These are phyloP conservation scores for Lepus oiostolus DNA, from an alignment of 2,797 vertebrate genomes.

Conservation along the genomic window DNA sequence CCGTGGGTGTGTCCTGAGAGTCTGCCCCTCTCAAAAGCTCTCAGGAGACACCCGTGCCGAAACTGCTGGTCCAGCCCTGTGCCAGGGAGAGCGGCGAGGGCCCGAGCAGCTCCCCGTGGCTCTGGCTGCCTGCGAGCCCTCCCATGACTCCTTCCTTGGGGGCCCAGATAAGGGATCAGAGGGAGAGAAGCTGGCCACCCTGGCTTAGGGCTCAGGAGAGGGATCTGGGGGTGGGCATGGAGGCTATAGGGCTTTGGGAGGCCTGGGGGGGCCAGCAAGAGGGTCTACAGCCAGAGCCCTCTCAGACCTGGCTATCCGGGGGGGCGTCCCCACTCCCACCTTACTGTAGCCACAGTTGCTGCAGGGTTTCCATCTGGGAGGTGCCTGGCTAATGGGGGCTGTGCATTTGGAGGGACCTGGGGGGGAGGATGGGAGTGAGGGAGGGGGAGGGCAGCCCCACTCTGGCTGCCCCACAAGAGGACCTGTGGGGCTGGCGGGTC, in stretches of 20 bases:
- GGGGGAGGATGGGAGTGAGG: neutral
- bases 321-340: fast-evolving
- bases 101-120: neutral
- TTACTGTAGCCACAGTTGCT: neutral
- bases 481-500: fast-evolving
- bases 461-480: neutral
- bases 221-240: too few species aligned
- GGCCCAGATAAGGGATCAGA: neutral
- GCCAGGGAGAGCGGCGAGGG: neutral
- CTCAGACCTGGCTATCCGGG: neutral
- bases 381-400: neutral
- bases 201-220: neutral
- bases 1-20: neutral
- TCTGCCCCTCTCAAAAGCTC: too few species aligned
- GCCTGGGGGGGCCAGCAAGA: neutral
- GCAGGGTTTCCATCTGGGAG: neutral
- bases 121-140: too few species aligned
- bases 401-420: neutral
- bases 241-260: neutral
- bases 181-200: neutral
- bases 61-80: neutral
- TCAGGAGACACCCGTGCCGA: too few species aligned
- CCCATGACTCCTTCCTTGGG: neutral
- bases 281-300: neutral
- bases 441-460: neutral